Percentiles rank a stretch among this genome's conserved stretches.
Evolutionary conservation across 2,797 vertebrate species (phyloP).

Genomic region (Limnodromus scolopaceus): DNA sequence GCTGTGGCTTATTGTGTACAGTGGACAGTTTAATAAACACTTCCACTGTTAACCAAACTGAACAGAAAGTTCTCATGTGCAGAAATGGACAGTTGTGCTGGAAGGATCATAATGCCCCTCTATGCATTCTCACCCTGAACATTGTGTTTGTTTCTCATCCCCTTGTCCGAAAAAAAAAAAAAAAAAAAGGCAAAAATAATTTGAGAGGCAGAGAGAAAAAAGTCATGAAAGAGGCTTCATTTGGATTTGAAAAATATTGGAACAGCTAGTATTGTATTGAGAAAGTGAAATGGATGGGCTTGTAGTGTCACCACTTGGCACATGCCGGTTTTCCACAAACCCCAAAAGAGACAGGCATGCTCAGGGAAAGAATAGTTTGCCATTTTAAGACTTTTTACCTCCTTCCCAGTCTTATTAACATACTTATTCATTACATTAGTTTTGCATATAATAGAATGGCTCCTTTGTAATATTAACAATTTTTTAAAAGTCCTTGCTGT

Average conservation of each 20-base stretch:
- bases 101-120: neutral
- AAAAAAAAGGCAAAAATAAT: neutral
- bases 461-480: neutral
- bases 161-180: neutral
- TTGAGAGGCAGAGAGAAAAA: neutral
- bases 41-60: neutral
- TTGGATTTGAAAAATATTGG: neutral
- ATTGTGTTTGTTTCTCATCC: neutral
- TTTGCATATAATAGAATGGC: neutral
- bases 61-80: neutral
- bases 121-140: neutral
- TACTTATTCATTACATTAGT: neutral
- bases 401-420: neutral
- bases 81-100: neutral
- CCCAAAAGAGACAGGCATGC: neutral
- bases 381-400: neutral
- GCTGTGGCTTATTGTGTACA: neutral
- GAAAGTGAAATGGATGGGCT: neutral
- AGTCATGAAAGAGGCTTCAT: neutral
- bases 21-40: neutral
- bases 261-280: neutral
- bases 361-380: neutral
- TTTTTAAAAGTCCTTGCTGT: neutral
- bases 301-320: neutral
- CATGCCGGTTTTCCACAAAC: neutral